Percentiles rank a stretch among this genome's conserved stretches.
phyloP scores from a whole-genome alignment of 2,113 vertebrate species.

The Scomber colias region DNA sequence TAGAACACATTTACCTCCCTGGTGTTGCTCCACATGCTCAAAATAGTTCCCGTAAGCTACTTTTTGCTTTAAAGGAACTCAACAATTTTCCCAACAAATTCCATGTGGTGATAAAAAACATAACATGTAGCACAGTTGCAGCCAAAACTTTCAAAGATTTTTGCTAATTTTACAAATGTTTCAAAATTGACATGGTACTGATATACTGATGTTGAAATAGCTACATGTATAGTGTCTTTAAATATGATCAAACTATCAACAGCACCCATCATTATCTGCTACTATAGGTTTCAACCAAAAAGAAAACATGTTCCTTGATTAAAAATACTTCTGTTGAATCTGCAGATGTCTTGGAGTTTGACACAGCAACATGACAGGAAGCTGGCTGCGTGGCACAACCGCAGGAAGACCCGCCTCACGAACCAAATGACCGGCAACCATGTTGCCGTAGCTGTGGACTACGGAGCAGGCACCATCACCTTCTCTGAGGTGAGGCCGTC shows the following conservation, averaged over 20 bases:
- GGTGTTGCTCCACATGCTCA: not conserved
- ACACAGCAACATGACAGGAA: constrained; percentile 82
- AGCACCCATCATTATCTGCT: no score
- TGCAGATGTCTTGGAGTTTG: constrained; percentile 82
- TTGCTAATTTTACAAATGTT: no score
- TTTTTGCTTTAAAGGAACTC: not conserved
- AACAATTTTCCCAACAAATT: no score
- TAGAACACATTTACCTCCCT: no score
- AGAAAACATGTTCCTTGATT: not conserved
- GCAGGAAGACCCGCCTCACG: constrained; percentile 76
- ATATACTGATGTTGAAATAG: not conserved
- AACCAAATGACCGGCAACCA: constrained; percentile 74
- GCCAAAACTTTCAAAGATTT: not conserved
- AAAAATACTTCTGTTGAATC: not conserved
- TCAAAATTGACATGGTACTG: not conserved
- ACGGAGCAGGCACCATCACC: constrained; percentile 74
- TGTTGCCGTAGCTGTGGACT: constrained; percentile 78
- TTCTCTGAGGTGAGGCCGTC: constrained; percentile 79
- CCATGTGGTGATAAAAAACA: no score
- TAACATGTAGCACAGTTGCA: no score
- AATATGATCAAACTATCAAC: not conserved
- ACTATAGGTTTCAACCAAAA: not conserved
- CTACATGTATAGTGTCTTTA: not conserved
- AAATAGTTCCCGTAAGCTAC: not conserved
- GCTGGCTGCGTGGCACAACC: constrained; percentile 83